A percentile compares a stretch with the other conserved stretches of the same genome.
These are phyloP conservation scores for Drosophila auraria DNA, from an alignment of 1,140 invertebrate genomes.

Conservation along the genomic window DNA sequence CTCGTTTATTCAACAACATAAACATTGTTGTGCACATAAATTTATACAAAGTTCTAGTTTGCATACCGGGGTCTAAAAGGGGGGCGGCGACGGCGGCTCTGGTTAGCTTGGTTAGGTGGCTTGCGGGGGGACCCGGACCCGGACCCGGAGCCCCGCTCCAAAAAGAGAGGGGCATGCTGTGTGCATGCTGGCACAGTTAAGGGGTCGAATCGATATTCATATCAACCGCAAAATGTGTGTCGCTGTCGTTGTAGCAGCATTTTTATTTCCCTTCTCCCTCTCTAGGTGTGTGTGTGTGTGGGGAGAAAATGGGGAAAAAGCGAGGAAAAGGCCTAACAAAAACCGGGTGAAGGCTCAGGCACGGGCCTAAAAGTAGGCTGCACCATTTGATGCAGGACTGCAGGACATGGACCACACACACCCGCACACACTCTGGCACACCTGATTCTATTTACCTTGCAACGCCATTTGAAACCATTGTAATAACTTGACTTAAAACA, in stretches of 20 bases:
- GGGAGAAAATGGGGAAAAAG: neutral
- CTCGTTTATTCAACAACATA: slow-evolving; percentile 82
- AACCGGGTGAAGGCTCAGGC: slow-evolving; percentile 10
- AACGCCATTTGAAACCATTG: neutral
- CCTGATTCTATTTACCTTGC: slow-evolving; percentile 16
- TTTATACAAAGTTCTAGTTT: slow-evolving; percentile 83
- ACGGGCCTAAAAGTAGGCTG: slow-evolving; percentile 60
- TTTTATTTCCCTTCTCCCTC: slow-evolving; percentile 26
- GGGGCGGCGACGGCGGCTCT: neutral
- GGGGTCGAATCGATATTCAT: slow-evolving; percentile 77
- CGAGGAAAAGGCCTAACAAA: neutral
- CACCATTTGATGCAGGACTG: slow-evolving; percentile 60
- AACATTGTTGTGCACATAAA: slow-evolving; percentile 83
- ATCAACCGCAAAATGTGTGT: slow-evolving; percentile 82
- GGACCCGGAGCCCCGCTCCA: neutral
- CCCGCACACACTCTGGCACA: slow-evolving; percentile 8
- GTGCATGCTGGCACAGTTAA: slow-evolving; percentile 68
- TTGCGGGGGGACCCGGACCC: neutral
- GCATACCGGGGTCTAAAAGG: slow-evolving; percentile 48
- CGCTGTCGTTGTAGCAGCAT: slow-evolving; percentile 56
- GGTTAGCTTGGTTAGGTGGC: slow-evolving; percentile 4
- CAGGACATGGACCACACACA: slow-evolving; percentile 36
- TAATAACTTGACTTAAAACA: slow-evolving; percentile 11
- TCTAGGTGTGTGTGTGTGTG: neutral
- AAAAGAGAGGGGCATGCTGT: neutral